Evolutionary conservation across 2,888 invertebrate species (phyloP).

Genomic region (Campoplex nolae): DNA sequence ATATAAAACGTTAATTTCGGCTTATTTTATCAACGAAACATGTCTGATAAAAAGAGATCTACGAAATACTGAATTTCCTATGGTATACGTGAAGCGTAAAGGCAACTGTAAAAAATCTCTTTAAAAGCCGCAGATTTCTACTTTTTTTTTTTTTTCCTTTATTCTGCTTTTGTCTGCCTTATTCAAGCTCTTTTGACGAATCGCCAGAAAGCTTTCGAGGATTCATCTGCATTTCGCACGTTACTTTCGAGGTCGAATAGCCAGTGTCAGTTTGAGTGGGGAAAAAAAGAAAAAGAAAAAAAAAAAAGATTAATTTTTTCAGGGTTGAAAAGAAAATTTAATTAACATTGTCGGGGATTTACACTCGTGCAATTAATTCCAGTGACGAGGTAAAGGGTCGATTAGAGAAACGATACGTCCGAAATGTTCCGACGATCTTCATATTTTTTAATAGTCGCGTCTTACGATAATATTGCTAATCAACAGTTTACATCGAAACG

Average conservation of each 20-base stretch:
- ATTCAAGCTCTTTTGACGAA: conserved; percentile 28
- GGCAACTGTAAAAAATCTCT: conserved; percentile 25
- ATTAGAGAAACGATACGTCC: background rate
- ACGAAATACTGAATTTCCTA: conserved; percentile 1
- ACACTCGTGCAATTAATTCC: background rate
- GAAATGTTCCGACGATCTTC: background rate
- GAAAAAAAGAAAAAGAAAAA: background rate
- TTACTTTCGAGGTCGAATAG: conserved; percentile 6
- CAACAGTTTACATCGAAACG: background rate
- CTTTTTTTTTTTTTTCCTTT: conserved; percentile 19
- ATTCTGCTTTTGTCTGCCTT: background rate
- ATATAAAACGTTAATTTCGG: background rate
- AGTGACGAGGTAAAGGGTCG: background rate
- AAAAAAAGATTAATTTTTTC: background rate
- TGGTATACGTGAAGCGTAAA: background rate
- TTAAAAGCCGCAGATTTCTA: conserved; percentile 17
- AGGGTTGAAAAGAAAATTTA: background rate
- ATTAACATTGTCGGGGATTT: background rate
- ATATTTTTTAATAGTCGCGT: background rate
- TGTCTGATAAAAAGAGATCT: background rate
- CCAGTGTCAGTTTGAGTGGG: background rate
- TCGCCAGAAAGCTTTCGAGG: conserved; percentile 28
- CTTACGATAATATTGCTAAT: background rate
- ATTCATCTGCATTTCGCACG: background rate
- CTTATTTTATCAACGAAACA: background rate